Conservation (phyloP, 2,113 vertebrate species). For the Phasianus colchicus region DNA sequence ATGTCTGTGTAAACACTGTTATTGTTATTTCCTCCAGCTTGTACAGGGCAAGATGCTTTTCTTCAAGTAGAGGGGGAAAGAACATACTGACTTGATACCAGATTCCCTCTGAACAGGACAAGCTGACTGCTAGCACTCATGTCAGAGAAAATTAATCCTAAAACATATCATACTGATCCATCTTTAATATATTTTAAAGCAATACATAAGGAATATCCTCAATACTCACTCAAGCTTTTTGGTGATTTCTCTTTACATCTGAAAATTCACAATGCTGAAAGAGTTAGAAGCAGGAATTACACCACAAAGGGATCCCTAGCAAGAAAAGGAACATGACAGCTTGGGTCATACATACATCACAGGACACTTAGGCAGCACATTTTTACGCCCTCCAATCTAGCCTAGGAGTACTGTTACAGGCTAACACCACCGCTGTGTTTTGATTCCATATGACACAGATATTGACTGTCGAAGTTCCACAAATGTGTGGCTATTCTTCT, state of each 20-base stretch:
- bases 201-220: neutral
- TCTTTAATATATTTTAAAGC: slow-evolving; percentile 15
- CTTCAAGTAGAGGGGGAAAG: neutral
- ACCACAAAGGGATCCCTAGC: neutral
- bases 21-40: neutral
- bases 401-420: neutral
- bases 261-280: neutral
- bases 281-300: neutral
- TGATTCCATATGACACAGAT: neutral
- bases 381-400: neutral
- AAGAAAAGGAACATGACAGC: neutral
- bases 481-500: neutral
- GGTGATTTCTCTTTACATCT: slow-evolving; percentile 21
- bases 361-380: neutral
- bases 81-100: neutral
- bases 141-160: slow-evolving; percentile 17
- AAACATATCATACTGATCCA: neutral
- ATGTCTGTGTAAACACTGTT: slow-evolving; percentile 16
- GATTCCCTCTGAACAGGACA: slow-evolving; percentile 8
- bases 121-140: neutral
- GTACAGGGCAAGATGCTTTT: neutral
- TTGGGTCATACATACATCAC: neutral
- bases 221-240: slow-evolving; percentile 20
- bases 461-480: neutral
- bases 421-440: rapidly evolving